Percentiles rank a stretch among this genome's conserved stretches.
phyloP scores from a whole-genome alignment of 2,888 invertebrate species.

The Nomada fabriciana region DNA sequence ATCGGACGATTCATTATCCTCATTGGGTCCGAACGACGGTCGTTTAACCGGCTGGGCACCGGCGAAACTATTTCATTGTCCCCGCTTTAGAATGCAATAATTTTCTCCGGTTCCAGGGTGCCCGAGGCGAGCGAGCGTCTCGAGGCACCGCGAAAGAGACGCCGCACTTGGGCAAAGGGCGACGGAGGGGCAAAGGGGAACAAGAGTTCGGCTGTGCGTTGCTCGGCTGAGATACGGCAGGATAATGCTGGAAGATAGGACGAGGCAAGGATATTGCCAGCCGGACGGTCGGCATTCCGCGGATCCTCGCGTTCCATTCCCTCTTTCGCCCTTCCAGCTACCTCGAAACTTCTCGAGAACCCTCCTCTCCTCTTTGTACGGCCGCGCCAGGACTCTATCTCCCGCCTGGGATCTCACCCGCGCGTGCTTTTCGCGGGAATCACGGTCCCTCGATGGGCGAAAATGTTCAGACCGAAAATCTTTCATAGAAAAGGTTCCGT shows the following conservation, averaged over 20 bases:
- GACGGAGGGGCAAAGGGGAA: conserved; percentile 1
- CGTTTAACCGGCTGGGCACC: conserved; percentile 8
- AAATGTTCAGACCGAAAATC: conserved; percentile 38
- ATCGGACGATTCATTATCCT: conserved; percentile 43
- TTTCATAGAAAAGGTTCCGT: neutral
- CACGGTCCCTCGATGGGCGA: conserved; percentile 25
- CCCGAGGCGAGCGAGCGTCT: conserved; percentile 28
- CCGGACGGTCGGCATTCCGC: conserved; percentile 78
- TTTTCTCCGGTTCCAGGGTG: conserved; percentile 40
- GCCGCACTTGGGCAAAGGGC: conserved; percentile 9
- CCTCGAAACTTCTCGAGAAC: conserved; percentile 66
- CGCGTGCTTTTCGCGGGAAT: conserved; percentile 45
- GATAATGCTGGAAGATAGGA: conserved; percentile 73
- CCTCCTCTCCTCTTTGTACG: conserved; percentile 43
- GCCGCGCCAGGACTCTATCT: conserved; percentile 49
- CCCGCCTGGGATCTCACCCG: conserved; percentile 63
- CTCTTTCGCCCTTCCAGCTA: conserved; percentile 63
- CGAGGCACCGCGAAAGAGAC: conserved; percentile 43
- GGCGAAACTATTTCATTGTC: conserved; percentile 58
- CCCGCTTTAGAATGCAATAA: conserved; percentile 59
- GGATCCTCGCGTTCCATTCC: conserved; percentile 76
- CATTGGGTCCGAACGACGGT: neutral
- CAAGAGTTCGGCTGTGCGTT: conserved; percentile 51
- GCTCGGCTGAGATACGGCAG: conserved; percentile 65
- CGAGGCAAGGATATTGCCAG: conserved; percentile 70